These are phyloP conservation scores for Pomatostomus ruficeps DNA, from an alignment of 2,113 vertebrate genomes.

Conservation along the genomic window DNA sequence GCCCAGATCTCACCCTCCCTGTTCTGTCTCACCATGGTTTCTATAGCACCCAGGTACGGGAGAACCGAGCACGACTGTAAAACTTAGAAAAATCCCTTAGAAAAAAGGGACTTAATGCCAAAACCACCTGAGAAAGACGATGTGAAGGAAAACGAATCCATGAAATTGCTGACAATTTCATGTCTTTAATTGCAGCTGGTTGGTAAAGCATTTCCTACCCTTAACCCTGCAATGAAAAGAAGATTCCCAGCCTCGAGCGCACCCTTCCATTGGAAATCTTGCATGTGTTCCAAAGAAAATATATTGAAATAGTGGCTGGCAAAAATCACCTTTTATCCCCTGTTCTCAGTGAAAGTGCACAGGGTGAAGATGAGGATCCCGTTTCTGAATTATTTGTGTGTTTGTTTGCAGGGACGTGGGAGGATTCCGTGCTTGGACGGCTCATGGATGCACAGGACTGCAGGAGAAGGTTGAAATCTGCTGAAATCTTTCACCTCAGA, in stretches of 20 bases:
- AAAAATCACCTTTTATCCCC: neutral
- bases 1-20: neutral
- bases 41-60: neutral
- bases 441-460: neutral
- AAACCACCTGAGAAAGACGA: neutral
- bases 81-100: neutral
- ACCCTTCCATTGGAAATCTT: neutral
- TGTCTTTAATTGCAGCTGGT: slow-evolving; percentile 24
- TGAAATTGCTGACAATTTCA: too few species aligned
- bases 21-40: neutral
- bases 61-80: neutral
- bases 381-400: neutral
- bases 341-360: neutral
- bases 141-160: neutral
- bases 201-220: neutral
- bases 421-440: neutral
- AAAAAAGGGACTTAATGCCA: neutral
- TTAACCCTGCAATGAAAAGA: neutral
- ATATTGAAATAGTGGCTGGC: neutral
- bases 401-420: neutral
- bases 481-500: neutral
- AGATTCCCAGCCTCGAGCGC: neutral
- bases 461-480: neutral
- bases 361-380: neutral
- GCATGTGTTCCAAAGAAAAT: neutral